Percentiles rank a stretch among this genome's conserved stretches.
Evolutionary conservation across 2,797 vertebrate species (phyloP).

Genomic region (Channallabes apus): DNA sequence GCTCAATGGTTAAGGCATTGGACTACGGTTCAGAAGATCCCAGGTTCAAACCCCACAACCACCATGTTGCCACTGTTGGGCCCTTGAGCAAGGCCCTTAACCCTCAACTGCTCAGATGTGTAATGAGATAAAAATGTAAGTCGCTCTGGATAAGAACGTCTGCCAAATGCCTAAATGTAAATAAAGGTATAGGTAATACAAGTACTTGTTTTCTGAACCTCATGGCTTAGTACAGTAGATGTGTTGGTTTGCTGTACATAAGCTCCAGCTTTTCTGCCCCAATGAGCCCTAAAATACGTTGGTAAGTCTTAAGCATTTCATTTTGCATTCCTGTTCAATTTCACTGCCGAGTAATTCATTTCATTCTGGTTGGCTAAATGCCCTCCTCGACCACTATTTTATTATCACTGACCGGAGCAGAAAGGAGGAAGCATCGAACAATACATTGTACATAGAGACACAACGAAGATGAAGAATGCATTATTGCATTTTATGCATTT

Average conservation of each 20-base stretch:
- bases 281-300: neutral
- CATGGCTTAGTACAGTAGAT: neutral
- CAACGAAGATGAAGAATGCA: neutral
- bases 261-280: neutral
- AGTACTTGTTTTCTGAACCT: neutral
- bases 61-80: no score
- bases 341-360: neutral
- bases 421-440: neutral
- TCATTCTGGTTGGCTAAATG: neutral
- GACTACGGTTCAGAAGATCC: no score
- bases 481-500: neutral
- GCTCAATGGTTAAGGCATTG: no score
- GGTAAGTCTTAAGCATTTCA: neutral
- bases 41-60: no score
- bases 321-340: neutral
- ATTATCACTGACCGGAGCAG: neutral
- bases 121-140: no score
- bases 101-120: no score
- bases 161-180: no score
- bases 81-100: no score
- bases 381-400: no score
- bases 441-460: neutral
- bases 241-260: neutral
- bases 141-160: no score
- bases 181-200: neutral